These are phyloP conservation scores for Ptilonorhynchus violaceus DNA, from an alignment of 2,113 vertebrate species.

Conservation along the genomic window DNA sequence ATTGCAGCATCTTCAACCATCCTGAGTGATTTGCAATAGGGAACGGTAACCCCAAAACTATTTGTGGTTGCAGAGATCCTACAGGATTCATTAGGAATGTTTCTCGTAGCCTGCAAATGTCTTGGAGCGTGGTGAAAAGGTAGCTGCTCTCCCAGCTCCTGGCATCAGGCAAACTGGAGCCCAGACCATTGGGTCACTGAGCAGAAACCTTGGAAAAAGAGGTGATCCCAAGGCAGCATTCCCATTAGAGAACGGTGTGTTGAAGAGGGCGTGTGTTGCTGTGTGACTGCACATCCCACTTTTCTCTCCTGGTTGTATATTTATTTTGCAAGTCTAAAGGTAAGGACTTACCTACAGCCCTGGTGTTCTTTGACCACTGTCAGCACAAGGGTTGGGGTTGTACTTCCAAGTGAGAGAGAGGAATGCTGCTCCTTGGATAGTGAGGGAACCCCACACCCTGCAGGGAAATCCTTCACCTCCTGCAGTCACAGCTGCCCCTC, in stretches of 20 bases:
- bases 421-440: not conserved
- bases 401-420: accelerated
- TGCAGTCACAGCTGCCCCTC: not conserved
- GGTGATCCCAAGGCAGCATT: not conserved
- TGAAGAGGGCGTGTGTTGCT: not conserved
- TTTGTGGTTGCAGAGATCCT: not conserved
- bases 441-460: not conserved
- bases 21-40: not conserved
- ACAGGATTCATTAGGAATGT: not conserved
- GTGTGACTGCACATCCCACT: not conserved
- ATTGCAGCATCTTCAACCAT: not conserved
- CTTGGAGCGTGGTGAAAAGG: not conserved
- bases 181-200: accelerated
- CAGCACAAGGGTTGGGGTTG: not conserved
- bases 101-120: not conserved
- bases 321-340: not conserved
- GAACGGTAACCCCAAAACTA: accelerated
- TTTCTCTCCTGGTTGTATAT: not conserved
- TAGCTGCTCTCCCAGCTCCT: not conserved
- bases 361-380: not conserved
- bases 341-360: accelerated
- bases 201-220: not conserved
- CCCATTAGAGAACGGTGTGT: accelerated
- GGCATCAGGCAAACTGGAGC: not conserved
- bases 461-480: not conserved